Conservation (phyloP, 2,113 vertebrate species). For the Neopipo cinnamomea region DNA sequence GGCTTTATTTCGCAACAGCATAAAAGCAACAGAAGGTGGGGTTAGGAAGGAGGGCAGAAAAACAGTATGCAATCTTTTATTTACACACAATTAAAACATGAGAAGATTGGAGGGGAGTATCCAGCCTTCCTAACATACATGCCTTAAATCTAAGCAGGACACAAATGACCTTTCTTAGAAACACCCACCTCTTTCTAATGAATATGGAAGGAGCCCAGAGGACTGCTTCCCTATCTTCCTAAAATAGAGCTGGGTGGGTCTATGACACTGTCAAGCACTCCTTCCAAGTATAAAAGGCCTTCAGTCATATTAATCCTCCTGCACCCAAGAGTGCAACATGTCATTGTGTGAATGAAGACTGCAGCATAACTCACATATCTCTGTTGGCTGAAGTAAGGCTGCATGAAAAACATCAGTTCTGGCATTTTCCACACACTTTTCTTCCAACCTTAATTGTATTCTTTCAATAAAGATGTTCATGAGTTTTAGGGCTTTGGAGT, state of each 20-base stretch:
- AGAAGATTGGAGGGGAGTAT: neutral
- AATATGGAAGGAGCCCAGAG: neutral
- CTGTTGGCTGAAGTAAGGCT: neutral
- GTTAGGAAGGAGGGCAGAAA: neutral
- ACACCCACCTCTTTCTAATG: neutral
- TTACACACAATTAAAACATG: neutral
- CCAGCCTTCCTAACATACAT: neutral
- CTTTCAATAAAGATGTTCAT: neutral
- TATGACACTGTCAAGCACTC: accelerated
- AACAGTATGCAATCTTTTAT: neutral
- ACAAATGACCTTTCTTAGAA: neutral
- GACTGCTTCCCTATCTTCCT: neutral
- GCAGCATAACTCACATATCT: neutral
- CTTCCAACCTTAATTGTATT: neutral
- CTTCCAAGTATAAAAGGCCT: neutral
- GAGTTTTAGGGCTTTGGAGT: neutral
- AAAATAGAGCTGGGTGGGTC: neutral
- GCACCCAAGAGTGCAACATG: neutral
- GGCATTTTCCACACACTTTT: neutral
- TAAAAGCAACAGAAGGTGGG: neutral
- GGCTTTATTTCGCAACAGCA: neutral
- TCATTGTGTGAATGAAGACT: neutral
- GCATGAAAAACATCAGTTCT: neutral
- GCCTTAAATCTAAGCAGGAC: neutral
- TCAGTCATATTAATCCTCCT: neutral